These are phyloP conservation scores for Neosilurus mollespiculum DNA, from an alignment of 2,797 vertebrate species.

Conservation along the genomic window DNA sequence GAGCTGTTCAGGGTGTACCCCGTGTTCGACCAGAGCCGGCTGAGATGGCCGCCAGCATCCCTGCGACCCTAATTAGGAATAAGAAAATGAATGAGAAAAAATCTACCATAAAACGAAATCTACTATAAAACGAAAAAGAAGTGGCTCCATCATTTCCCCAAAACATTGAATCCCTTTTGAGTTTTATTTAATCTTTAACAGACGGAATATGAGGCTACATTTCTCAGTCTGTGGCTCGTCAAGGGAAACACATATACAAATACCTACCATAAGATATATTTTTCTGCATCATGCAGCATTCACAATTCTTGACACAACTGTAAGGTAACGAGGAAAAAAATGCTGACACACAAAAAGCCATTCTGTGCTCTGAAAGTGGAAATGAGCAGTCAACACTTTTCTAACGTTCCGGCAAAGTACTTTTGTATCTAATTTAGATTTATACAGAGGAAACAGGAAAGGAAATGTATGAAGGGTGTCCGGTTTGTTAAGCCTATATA, in stretches of 20 bases:
- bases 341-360: constrained; percentile 24
- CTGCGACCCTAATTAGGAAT: too few relatives aligned
- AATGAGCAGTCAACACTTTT: constrained; percentile 18
- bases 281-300: background rate
- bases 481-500: constrained; percentile 1
- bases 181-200: background rate
- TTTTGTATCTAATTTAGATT: constrained; percentile 31
- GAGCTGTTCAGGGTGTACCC: too few relatives aligned
- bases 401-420: background rate
- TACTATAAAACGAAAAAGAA: too few relatives aligned
- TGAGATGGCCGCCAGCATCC: too few relatives aligned
- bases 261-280: background rate
- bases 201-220: background rate
- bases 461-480: constrained; percentile 10
- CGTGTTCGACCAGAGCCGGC: too few relatives aligned
- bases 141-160: background rate
- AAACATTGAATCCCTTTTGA: background rate
- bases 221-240: background rate
- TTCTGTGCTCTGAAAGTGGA: constrained; percentile 11
- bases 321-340: background rate
- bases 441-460: constrained; percentile 1
- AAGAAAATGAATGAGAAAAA: too few relatives aligned
- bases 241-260: background rate
- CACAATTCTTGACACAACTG: background rate
- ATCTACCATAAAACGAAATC: too few relatives aligned